Base-by-base conservation (phyloP, 2,797 vertebrate genomes). In the Typhlichthys subterraneus region DNA sequence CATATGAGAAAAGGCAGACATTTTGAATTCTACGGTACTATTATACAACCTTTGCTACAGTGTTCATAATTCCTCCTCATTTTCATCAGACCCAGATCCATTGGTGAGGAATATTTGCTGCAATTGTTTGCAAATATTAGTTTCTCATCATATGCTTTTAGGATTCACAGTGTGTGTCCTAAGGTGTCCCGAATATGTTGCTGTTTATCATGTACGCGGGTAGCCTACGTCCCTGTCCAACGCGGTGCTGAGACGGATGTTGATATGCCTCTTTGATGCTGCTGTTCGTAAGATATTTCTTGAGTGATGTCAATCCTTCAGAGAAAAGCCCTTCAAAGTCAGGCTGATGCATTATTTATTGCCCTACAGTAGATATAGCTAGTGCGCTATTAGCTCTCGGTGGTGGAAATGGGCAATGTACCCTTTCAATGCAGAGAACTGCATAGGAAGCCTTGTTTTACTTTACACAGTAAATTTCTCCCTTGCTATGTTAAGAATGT, bases 271-370 rank as follows among this genome's bases (percentile, higher is more conserved):
- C 74, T 80, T 86, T 77, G 61, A 83, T 80, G 79, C 70, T 57
- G 19, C 70, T 59, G 64, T 64, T 75, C 63, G 65, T 55, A 65
- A 82, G 76, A 29, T 9, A 65, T 79, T 74, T 80, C 73, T 82
- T 70, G 64, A 69, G 68, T 67, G 77, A 84, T 82, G 81, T 80
- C 59, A 79, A 77, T 73, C 67, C 76, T 83, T 74, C 48, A 60
- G 79, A 87, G 85, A 86, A 82, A 86, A 83, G 74, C 77, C 72
- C 78, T 72, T 82, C 70, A 81, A 80, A 83, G 80, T 71, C 19
- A 1, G 61, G 31, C 61, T 72, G 68, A 82, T 86, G 77, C 72
- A 72, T 86, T 74, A 84, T 88, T 75, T 74, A 85, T 82, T 71
- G 59, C 1, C 5, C 72, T 83, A 82, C 76, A 79, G 79, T 79